Base-by-base conservation (phyloP, 2,797 vertebrate species). In the Glyptemys insculpta region DNA sequence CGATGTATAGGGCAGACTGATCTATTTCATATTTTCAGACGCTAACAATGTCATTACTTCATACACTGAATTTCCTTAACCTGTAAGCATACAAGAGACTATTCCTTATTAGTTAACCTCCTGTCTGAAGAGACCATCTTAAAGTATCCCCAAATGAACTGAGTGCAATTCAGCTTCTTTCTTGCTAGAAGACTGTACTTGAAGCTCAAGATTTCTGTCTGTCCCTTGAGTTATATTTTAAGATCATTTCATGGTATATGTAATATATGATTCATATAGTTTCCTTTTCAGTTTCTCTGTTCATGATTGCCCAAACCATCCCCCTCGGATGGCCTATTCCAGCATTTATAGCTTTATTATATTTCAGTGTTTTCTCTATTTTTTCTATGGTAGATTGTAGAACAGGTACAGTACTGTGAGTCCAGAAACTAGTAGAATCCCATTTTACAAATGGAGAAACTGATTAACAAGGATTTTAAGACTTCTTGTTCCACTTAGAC, bases 1-100 rank as follows among this genome's bases (percentile, higher is more conserved):
- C 1, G 47, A 4, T 56, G 4, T 79, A 80, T 68, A 80, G 89
- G 2, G 0, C 83, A 81, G 3, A 72, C 56, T 90, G 23, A 29
- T 79, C 44, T 62, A 41, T 7, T 90, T 79, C 81, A 25, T 84
- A 74, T 52, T 96, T 86, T 79, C 57, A 56, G 3, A 81, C 91
- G 50, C 65, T 62, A 37, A 90, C 84, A 34, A 88, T 87, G 90
- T 95, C 2, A 50, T 94, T 94, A 90, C 18, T 74, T 91, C 27
- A n/a, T 52, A 14, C 41, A 16, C 3, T 88, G 87, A 1, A 74
- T 88, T 96, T 74, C 79, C n/a, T 21, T 79, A 68, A 79, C 18
- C 29, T 91, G 23, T 47, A 90, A 91, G 11, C 81, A 4, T 54
- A 37, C 9, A 72, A 78, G 31, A 37, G 0, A n/a, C 62, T 2